These are phyloP conservation scores for Lasioglossum vierecki DNA, from an alignment of 2,888 invertebrate genomes.

Conservation along the genomic window DNA sequence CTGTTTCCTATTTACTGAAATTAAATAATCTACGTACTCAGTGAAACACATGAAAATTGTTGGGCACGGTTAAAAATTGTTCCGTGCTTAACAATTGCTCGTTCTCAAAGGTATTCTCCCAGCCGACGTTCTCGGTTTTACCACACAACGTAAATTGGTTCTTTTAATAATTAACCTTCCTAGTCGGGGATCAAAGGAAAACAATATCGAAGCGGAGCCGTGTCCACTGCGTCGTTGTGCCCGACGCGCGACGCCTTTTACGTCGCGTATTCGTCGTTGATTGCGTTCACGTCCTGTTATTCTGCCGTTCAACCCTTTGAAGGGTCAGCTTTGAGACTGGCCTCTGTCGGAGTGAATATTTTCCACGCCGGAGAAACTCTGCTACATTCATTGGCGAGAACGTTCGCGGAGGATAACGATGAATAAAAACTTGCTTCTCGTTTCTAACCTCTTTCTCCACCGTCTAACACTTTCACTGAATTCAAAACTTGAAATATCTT, in stretches of 20 bases:
- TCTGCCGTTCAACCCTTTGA: conserved; percentile 61
- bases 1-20: too few species aligned
- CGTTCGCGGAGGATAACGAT: conserved; percentile 28
- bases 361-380: conserved; percentile 38
- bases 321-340: conserved; percentile 58
- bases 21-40: not conserved
- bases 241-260: conserved; percentile 53
- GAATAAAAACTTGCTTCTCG: not conserved
- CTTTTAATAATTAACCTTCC: conserved; percentile 52
- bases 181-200: conserved; percentile 46
- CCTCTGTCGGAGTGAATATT: conserved; percentile 52
- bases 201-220: conserved; percentile 41
- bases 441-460: too few species aligned
- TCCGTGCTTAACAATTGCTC: not conserved
- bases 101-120: not conserved
- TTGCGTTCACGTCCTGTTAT: conserved; percentile 63
- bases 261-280: conserved; percentile 56
- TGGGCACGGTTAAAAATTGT: too few species aligned
- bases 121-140: not conserved
- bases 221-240: conserved; percentile 49
- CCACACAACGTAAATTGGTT: conserved; percentile 47
- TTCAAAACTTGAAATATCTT: too few species aligned
- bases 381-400: conserved; percentile 38
- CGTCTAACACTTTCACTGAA: too few species aligned
- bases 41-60: not conserved